These are phyloP conservation scores for Trichosurus vulpecula DNA, from an alignment of 2,797 vertebrate species.

Conservation along the genomic window DNA sequence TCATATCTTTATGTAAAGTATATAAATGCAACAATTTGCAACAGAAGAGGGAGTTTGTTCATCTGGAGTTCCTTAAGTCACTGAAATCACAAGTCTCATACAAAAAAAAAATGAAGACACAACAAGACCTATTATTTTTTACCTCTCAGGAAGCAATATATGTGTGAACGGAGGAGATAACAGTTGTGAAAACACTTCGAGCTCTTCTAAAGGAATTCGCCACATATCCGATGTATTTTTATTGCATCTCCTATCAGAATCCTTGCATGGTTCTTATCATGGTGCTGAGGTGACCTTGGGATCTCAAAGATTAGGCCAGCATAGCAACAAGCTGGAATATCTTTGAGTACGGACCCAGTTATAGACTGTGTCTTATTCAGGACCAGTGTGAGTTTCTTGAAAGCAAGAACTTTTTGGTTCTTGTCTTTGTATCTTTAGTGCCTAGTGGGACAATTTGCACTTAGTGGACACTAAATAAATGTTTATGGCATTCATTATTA, in stretches of 20 bases:
- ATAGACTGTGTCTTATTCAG: neutral
- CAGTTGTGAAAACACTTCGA: neutral
- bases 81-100: neutral
- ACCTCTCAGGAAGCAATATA: neutral
- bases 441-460: neutral
- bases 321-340: neutral
- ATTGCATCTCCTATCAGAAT: neutral
- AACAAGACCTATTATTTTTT: neutral
- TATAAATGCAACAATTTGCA: neutral
- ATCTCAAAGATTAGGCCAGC: neutral
- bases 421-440: neutral
- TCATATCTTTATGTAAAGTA: neutral
- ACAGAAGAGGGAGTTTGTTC: neutral
- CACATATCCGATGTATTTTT: neutral
- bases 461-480: neutral
- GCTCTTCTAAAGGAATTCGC: neutral
- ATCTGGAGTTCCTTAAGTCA: neutral
- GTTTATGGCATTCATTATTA: neutral
- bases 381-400: neutral
- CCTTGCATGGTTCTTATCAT: neutral
- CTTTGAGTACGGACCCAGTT: neutral
- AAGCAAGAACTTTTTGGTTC: neutral
- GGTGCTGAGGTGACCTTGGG: neutral
- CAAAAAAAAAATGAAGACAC: neutral
- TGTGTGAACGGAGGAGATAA: neutral